Conservation (phyloP, 1,140 invertebrate genomes). For the Aphaenogaster ashmeadi region DNA sequence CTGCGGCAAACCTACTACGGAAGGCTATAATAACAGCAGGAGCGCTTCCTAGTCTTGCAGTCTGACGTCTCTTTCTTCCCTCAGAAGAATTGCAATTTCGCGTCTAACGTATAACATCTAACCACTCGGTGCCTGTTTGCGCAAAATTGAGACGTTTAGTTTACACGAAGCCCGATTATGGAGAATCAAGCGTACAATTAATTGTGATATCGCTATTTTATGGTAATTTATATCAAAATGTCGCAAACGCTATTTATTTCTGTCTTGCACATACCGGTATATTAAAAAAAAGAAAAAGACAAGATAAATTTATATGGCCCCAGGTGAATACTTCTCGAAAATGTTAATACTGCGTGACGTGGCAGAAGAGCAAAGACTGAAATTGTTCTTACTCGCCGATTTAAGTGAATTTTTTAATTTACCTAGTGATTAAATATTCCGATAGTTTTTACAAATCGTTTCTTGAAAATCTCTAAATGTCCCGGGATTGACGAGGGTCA, state of each 20-base stretch:
- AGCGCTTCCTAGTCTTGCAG: conserved; percentile 55
- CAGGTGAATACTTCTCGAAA: background rate
- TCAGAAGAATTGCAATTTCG: background rate
- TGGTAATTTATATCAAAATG: background rate
- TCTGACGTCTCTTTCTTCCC: conserved; percentile 4
- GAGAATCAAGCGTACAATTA: background rate
- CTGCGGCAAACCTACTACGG: conserved; percentile 43
- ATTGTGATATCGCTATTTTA: background rate
- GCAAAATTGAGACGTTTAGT: background rate
- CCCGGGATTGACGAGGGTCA: conserved; percentile 1
- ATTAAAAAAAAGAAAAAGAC: background rate
- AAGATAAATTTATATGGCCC: background rate
- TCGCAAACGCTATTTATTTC: conserved; percentile 4
- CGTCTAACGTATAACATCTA: background rate
- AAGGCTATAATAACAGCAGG: conserved; percentile 67
- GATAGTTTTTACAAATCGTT: conserved; percentile 9
- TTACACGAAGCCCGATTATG: background rate
- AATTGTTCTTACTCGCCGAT: background rate
- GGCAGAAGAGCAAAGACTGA: background rate
- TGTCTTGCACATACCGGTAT: background rate
- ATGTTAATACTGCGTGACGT: background rate
- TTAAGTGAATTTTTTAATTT: background rate
- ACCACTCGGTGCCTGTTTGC: background rate
- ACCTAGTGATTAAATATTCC: background rate
- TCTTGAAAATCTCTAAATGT: background rate